Percentiles rank a stretch among this genome's conserved stretches.
phyloP scores from a whole-genome alignment of 2,113 vertebrate species.

The Limnothrissa miodon region DNA sequence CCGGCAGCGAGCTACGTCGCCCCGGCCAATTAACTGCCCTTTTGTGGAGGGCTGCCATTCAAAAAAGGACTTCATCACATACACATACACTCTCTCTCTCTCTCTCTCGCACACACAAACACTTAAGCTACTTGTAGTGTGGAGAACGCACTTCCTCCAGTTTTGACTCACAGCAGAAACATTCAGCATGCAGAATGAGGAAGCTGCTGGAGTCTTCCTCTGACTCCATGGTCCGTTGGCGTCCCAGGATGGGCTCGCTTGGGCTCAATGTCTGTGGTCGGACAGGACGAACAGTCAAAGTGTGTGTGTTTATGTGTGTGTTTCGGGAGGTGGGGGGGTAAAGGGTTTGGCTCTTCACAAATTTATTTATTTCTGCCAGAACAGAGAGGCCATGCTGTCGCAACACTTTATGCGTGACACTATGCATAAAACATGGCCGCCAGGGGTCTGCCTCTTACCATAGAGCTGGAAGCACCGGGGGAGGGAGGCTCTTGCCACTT shows the following conservation, averaged over 20 bases:
- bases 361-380: constrained; percentile 7
- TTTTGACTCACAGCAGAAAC: constrained; percentile 6
- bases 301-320: too few relatives aligned
- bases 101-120: constrained; percentile 40
- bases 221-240: neutral
- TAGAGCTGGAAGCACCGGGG: neutral
- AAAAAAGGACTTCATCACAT: neutral
- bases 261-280: neutral
- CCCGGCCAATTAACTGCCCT: neutral
- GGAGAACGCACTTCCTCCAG: neutral
- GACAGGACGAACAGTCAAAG: neutral
- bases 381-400: constrained; percentile 24
- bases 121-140: neutral
- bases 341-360: neutral
- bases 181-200: neutral
- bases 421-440: constrained; percentile 43
- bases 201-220: neutral
- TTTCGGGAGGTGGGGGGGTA: too few relatives aligned
- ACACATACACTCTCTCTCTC: constrained; percentile 1
- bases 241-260: neutral
- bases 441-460: neutral
- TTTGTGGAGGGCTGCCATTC: constrained; percentile 9
- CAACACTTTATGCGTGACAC: constrained; percentile 16
- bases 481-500: neutral
- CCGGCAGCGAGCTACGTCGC: neutral